These are phyloP conservation scores for Drosophila anceps DNA, from an alignment of 2,888 invertebrate genomes.

Conservation along the genomic window DNA sequence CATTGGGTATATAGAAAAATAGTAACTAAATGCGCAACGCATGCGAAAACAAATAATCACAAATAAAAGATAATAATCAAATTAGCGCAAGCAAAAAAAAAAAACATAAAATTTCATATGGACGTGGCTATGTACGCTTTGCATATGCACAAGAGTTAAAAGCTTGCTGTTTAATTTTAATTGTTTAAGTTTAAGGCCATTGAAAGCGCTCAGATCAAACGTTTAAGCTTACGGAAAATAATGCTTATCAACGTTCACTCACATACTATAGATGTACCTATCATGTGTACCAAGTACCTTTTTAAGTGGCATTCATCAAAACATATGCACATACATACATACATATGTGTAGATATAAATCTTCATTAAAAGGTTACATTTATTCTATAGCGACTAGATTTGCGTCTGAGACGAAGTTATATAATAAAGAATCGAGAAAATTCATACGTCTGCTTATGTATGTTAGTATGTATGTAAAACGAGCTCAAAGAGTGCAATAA, in stretches of 20 bases:
- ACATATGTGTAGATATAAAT: not conserved
- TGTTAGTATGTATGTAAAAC: constrained; percentile 16
- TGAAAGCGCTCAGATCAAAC: constrained; percentile 3
- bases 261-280: not conserved
- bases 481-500: constrained; percentile 19
- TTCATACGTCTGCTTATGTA: not conserved
- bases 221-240: not conserved
- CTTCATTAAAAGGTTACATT: constrained; percentile 1
- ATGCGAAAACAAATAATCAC: constrained; percentile 7
- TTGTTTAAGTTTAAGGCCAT: constrained; percentile 12
- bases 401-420: constrained; percentile 26
- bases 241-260: not conserved
- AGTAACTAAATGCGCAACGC: constrained; percentile 6
- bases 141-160: constrained; percentile 5
- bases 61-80: constrained; percentile 37
- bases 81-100: constrained; percentile 30
- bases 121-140: not conserved
- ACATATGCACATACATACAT: constrained; percentile 8
- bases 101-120: constrained; percentile 11
- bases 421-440: constrained; percentile 29
- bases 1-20: not conserved
- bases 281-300: not conserved
- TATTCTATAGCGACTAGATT: constrained; percentile 31
- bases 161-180: constrained; percentile 3
- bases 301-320: constrained; percentile 25